Conservation (phyloP, 2,888 invertebrate species). For the Coremacera marginata region DNA sequence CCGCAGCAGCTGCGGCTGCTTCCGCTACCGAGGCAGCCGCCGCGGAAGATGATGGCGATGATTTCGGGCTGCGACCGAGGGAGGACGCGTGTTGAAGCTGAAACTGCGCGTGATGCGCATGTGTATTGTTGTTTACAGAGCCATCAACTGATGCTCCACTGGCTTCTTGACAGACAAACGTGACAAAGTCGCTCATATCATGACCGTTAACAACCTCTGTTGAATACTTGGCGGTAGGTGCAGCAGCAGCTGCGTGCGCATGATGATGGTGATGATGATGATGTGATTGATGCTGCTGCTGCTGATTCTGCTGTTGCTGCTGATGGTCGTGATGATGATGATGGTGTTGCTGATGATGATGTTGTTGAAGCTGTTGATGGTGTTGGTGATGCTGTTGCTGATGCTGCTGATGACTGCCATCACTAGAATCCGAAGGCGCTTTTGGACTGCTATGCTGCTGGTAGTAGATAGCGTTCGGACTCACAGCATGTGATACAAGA, state of each 20-base stretch:
- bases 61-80: conserved; percentile 74
- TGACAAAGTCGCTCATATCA: conserved; percentile 95
- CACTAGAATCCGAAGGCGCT: conserved; percentile 42
- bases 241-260: conserved; percentile 69
- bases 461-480: conserved; percentile 72
- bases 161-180: conserved; percentile 96
- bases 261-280: conserved; percentile 47
- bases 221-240: conserved; percentile 63
- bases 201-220: conserved; percentile 80
- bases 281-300: conserved; percentile 50
- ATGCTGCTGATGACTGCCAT: conserved; percentile 60
- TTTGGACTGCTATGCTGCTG: conserved; percentile 65
- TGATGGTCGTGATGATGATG: conserved; percentile 51
- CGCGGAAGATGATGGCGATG: conserved; percentile 51
- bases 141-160: conserved; percentile 65
- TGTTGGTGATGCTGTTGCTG: conserved; percentile 47
- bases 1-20: conserved; percentile 50
- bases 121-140: conserved; percentile 21
- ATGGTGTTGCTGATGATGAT: conserved; percentile 48
- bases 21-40: conserved; percentile 51
- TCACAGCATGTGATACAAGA: conserved; percentile 70
- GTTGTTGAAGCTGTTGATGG: conserved; percentile 49
- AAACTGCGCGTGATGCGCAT: conserved; percentile 49
- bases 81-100: conserved; percentile 54
- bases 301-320: conserved; percentile 45